These are phyloP conservation scores for Morelia viridis DNA, from an alignment of 2,797 vertebrate genomes.

Conservation along the genomic window DNA sequence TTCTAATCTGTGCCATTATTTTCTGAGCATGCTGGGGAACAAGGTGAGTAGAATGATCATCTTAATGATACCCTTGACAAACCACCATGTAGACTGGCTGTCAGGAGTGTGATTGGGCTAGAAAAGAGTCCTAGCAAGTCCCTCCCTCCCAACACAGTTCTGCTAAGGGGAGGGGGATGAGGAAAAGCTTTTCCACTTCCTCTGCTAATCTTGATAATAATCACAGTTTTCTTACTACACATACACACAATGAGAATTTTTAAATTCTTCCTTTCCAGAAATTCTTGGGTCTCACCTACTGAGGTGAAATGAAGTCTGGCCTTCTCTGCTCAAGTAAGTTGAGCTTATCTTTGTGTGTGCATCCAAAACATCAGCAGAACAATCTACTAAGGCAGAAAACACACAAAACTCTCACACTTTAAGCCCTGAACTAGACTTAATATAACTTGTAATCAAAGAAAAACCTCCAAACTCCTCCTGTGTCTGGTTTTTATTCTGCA, in stretches of 20 bases:
- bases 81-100: background rate
- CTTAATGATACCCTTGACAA: background rate
- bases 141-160: background rate
- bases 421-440: background rate
- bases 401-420: background rate
- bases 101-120: background rate
- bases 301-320: background rate
- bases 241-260: background rate
- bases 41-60: background rate
- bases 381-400: background rate
- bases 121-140: background rate
- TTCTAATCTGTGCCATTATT: background rate
- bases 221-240: background rate
- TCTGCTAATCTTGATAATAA: background rate
- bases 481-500: background rate
- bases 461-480: background rate
- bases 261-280: background rate
- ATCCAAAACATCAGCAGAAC: background rate
- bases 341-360: background rate
- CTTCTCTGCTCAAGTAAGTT: background rate
- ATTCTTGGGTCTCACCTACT: background rate
- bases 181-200: background rate
- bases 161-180: background rate
- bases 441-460: background rate
- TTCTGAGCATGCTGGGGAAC: background rate